Percentiles rank a stretch among this genome's conserved stretches.
phyloP scores from a whole-genome alignment of 2,113 vertebrate species.

The Procavia capensis region DNA sequence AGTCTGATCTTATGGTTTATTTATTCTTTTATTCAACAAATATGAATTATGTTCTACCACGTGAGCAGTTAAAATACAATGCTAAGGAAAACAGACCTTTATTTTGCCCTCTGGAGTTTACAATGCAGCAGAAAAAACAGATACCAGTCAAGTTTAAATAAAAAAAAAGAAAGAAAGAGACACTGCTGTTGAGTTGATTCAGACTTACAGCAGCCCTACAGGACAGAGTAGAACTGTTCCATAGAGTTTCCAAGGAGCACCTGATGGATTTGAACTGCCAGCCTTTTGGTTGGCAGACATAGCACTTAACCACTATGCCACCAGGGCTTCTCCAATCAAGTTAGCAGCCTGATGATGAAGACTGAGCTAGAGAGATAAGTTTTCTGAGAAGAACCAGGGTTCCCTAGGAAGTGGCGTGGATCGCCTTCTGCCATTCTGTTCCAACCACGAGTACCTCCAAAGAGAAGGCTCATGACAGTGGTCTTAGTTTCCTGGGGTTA shows the following conservation, averaged over 20 bases:
- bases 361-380: not conserved
- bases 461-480: fast-evolving
- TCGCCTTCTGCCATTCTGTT: not conserved
- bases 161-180: too few species aligned
- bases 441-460: not conserved
- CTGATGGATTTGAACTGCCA: too few species aligned
- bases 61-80: not conserved
- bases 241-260: too few species aligned
- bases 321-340: too few species aligned
- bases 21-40: not conserved
- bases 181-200: too few species aligned
- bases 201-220: too few species aligned
- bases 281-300: too few species aligned
- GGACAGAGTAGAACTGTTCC: too few species aligned
- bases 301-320: too few species aligned
- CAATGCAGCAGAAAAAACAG: not conserved
- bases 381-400: not conserved
- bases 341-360: not conserved
- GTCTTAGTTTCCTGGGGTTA: too few species aligned
- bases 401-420: not conserved
- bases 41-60: not conserved
- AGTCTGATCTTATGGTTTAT: not conserved
- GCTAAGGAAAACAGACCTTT: not conserved
- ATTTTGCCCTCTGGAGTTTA: not conserved
- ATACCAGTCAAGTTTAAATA: not conserved